phyloP scores from a whole-genome alignment of 2,113 vertebrate species.

The Syngnathus scovelli region DNA sequence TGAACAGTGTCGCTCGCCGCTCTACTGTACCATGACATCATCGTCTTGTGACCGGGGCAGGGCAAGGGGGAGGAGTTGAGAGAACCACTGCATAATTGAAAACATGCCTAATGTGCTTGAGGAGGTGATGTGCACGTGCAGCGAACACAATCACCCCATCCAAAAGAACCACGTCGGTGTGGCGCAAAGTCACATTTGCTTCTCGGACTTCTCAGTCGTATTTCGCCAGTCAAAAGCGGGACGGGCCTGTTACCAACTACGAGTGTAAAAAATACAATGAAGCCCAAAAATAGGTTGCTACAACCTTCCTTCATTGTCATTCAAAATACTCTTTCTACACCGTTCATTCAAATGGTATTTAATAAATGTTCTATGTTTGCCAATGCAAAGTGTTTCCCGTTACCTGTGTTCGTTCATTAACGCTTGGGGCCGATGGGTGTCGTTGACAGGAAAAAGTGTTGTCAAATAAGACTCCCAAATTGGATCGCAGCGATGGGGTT shows the following conservation, averaged over 20 bases:
- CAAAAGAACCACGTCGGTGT: too few species aligned
- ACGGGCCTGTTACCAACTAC: too few species aligned
- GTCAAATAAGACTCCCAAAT: constrained; percentile 97
- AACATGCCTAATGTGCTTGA: constrained; percentile 39
- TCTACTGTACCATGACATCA: constrained; percentile 60
- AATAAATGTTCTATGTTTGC: too few species aligned
- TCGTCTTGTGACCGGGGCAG: constrained; percentile 69
- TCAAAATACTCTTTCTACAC: too few species aligned
- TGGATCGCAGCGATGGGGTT: constrained; percentile 93
- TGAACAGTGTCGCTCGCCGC: constrained; percentile 52
- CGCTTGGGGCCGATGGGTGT: constrained; percentile 20
- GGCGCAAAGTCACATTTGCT: too few species aligned
- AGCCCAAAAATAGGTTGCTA: too few species aligned
- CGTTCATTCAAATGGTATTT: too few species aligned
- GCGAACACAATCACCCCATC: not conserved
- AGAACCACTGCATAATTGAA: constrained; percentile 57
- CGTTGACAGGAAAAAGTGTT: constrained; percentile 92
- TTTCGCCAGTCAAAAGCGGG: too few species aligned
- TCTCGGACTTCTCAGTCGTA: too few species aligned
- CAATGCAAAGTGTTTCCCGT: too few species aligned
- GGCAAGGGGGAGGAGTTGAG: constrained; percentile 59
- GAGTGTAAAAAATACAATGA: too few species aligned
- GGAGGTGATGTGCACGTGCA: constrained; percentile 17
- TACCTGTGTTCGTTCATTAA: not conserved
- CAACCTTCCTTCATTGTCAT: too few species aligned